A percentile compares a stretch with the other conserved stretches of the same genome.
Conservation (phyloP, 37 sponge, comb jelly and placozoan genomes). For the Petrosia ficiformis region DNA sequence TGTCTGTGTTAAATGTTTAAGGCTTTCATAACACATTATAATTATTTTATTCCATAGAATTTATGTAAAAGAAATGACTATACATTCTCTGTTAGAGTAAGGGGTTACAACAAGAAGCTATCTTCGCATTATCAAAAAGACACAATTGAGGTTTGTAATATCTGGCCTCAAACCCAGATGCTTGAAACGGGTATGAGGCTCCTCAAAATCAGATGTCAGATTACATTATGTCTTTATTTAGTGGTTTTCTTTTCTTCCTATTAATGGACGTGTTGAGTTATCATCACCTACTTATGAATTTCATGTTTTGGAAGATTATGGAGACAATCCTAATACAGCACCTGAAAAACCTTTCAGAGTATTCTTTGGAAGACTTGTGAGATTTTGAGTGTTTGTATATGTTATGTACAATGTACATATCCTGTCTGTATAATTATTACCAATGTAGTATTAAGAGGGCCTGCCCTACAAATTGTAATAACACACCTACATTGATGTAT, state of each 20-base stretch:
- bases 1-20: too few species aligned
- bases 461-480: too few species aligned
- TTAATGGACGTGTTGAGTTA: conserved; percentile 70
- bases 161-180: too few species aligned
- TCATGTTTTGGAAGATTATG: conserved; percentile 79
- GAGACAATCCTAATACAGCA: conserved; percentile 38
- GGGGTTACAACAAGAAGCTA: conserved; percentile 56
- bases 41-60: not conserved
- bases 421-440: too few species aligned
- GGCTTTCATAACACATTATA: not conserved
- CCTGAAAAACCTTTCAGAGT: conserved; percentile 57
- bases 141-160: conserved; percentile 24
- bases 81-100: conserved; percentile 51
- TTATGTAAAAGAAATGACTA: conserved; percentile 25
- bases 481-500: too few species aligned
- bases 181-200: too few species aligned
- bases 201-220: not conserved
- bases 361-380: conserved; percentile 69
- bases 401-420: too few species aligned
- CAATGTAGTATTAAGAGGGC: too few species aligned
- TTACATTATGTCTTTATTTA: not conserved
- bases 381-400: too few species aligned
- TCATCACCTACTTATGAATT: conserved; percentile 50
- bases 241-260: conserved; percentile 39
- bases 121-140: conserved; percentile 25